Percentiles rank a stretch among this genome's conserved stretches.
phyloP scores from a whole-genome alignment of 2,888 invertebrate genomes.

The Drosophila kambysellisi region DNA sequence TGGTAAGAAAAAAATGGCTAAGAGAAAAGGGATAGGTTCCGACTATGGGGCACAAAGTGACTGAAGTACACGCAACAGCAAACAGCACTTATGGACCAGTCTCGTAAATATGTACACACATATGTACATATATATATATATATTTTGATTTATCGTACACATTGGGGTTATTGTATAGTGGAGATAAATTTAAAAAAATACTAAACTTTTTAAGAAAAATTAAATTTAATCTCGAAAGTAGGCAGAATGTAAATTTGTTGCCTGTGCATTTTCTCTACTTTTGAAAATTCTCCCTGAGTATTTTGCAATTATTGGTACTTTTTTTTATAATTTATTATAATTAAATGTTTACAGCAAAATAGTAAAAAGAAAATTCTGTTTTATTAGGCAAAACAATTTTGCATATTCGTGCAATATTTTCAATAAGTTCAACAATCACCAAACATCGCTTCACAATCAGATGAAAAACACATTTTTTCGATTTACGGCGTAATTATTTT shows the following conservation, averaged over 20 bases:
- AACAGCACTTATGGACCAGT: constrained; percentile 43
- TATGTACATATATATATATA: constrained; percentile 1
- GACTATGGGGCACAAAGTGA: constrained; percentile 4
- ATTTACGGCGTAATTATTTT: neutral
- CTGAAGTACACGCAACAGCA: constrained; percentile 50
- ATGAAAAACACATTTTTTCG: rapidly evolving
- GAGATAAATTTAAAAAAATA: neutral
- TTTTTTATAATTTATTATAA: neutral
- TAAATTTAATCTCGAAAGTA: no score
- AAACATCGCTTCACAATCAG: neutral
- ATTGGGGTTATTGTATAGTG: neutral
- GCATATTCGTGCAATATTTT: neutral
- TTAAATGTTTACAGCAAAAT: neutral
- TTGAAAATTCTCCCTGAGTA: neutral
- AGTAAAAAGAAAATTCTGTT: neutral
- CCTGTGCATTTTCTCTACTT: neutral
- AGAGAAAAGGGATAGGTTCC: neutral
- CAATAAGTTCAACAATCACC: neutral
- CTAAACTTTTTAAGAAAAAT: neutral
- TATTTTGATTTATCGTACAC: neutral
- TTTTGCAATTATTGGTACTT: neutral
- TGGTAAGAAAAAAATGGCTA: neutral
- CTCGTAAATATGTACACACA: constrained; percentile 4
- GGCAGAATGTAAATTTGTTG: neutral
- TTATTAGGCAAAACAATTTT: neutral